These are phyloP conservation scores for Endotricha flammealis DNA, from an alignment of 2,888 invertebrate species.

Conservation along the genomic window DNA sequence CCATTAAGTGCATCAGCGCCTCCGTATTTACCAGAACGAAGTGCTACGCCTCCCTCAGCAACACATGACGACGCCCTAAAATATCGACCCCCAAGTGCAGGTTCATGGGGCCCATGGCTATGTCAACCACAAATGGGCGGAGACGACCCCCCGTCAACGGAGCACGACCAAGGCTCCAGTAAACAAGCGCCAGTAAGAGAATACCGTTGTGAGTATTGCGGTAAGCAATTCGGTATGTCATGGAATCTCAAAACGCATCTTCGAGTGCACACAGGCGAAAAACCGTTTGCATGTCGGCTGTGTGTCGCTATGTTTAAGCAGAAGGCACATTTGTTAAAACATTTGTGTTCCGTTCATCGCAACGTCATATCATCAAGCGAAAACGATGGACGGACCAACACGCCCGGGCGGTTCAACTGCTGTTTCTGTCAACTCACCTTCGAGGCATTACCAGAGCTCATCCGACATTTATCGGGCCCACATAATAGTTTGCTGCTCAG, in stretches of 20 bases:
- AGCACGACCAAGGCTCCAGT: slow-evolving; percentile 75
- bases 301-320: slow-evolving; percentile 96
- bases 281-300: slow-evolving; percentile 92
- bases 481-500: slow-evolving; percentile 92
- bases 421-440: slow-evolving; percentile 93
- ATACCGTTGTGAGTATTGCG: slow-evolving; percentile 92
- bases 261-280: slow-evolving; percentile 92
- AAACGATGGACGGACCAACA: slow-evolving; percentile 81
- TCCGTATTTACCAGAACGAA: slow-evolving; percentile 81
- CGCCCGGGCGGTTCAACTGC: slow-evolving; percentile 86
- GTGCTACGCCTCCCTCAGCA: slow-evolving; percentile 79
- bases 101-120: slow-evolving; percentile 83
- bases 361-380: slow-evolving; percentile 92
- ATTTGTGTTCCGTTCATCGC: slow-evolving; percentile 92
- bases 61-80: slow-evolving; percentile 78
- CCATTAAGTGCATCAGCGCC: slow-evolving; percentile 86
- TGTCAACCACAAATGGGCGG: slow-evolving; percentile 82
- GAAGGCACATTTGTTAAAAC: slow-evolving; percentile 91
- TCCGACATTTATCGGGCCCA: slow-evolving; percentile 91
- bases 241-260: slow-evolving; percentile 95
- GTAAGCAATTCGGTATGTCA: slow-evolving; percentile 94
- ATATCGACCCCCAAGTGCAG: slow-evolving; percentile 84
- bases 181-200: slow-evolving; percentile 85
- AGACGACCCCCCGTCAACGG: slow-evolving; percentile 62
- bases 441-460: slow-evolving; percentile 91